Percentiles rank a stretch among this genome's conserved stretches.
These are phyloP conservation scores for Anadara kagoshimensis DNA, from an alignment of 1,140 invertebrate species.

Conservation along the genomic window DNA sequence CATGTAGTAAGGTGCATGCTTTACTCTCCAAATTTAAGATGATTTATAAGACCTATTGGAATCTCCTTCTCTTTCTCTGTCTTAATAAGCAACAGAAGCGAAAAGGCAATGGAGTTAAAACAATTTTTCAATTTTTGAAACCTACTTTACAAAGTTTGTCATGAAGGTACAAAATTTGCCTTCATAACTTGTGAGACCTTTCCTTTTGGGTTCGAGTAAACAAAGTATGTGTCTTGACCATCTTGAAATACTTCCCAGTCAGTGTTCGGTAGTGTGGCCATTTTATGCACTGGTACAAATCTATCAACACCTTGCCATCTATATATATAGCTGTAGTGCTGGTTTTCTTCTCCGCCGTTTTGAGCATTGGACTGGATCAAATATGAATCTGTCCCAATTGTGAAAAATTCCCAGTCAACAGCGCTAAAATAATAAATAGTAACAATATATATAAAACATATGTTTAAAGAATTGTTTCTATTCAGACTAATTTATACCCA, in stretches of 20 bases:
- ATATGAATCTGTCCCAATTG: slow-evolving; percentile 65
- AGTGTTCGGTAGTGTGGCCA: slow-evolving; percentile 62
- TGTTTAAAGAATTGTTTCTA: no score
- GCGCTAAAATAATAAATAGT: slow-evolving; percentile 48
- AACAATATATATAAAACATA: no score
- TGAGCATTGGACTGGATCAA: slow-evolving; percentile 70
- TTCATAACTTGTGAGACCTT: slow-evolving; percentile 63
- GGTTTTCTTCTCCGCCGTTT: slow-evolving; percentile 51
- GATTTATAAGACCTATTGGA: no score
- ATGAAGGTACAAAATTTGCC: slow-evolving; percentile 31
- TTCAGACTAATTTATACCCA: no score
- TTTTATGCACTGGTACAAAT: slow-evolving; percentile 67
- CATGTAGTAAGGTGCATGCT: no score
- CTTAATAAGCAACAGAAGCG: no score
- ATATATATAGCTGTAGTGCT: slow-evolving; percentile 61
- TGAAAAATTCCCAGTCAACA: slow-evolving; percentile 70
- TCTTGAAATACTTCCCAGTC: slow-evolving; percentile 69
- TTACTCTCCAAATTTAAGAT: no score
- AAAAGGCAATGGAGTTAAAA: no score
- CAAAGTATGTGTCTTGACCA: slow-evolving; percentile 56
- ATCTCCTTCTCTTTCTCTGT: no score
- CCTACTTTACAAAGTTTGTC: neutral
- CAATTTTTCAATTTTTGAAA: no score
- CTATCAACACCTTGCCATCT: slow-evolving; percentile 70
- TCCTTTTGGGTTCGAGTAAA: slow-evolving; percentile 66